phyloP scores from a whole-genome alignment of 92 coral and sea anemone genomes.

The Heliopora coerulea region DNA sequence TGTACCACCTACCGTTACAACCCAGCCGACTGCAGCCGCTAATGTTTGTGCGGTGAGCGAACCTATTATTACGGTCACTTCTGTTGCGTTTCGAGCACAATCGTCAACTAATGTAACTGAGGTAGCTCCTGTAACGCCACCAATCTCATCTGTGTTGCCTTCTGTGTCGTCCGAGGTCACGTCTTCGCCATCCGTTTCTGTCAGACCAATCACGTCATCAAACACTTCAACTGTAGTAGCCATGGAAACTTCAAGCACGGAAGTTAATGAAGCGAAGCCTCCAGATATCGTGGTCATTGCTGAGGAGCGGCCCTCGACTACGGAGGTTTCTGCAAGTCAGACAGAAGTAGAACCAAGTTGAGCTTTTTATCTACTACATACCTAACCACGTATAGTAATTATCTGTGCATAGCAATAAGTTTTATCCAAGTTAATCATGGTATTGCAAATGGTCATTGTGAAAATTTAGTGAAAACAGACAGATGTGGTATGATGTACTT shows the following conservation, averaged over 20 bases:
- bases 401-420: too few species aligned
- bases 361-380: too few species aligned
- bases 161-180: constrained; percentile 18
- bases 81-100: not conserved
- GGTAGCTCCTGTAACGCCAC: not conserved
- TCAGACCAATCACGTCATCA: constrained; percentile 67
- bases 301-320: constrained; percentile 55
- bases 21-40: constrained; percentile 47
- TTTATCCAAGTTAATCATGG: too few species aligned
- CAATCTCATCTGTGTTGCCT: constrained; percentile 9
- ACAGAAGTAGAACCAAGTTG: too few species aligned
- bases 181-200: constrained; percentile 53
- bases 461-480: too few species aligned
- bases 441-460: too few species aligned
- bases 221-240: constrained; percentile 13
- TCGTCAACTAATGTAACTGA: not conserved
- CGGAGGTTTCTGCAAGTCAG: constrained; percentile 40
- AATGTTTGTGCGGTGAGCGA: constrained; percentile 56
- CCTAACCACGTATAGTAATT: not conserved
- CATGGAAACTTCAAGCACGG: constrained; percentile 27
- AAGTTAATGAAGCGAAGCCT: constrained; percentile 41
- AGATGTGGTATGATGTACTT: too few species aligned
- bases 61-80: constrained; percentile 55
- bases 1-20: constrained; percentile 55
- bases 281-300: constrained; percentile 11